A percentile compares a stretch with the other conserved stretches of the same genome.
Evolutionary conservation across 2,113 vertebrate genomes (phyloP).

Genomic region (Baryphthengus martii): DNA sequence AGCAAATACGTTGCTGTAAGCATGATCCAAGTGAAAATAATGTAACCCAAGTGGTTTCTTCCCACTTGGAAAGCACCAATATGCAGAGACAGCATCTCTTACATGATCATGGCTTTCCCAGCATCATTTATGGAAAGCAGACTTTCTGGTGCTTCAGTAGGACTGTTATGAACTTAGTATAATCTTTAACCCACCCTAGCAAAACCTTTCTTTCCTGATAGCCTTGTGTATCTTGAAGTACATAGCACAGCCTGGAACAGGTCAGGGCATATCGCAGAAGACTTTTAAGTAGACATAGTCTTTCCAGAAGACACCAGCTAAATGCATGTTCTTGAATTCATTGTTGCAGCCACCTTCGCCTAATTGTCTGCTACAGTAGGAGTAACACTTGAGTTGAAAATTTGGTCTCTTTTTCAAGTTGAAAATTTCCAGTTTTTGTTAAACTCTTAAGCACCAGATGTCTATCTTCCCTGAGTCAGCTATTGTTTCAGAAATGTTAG

Average conservation of each 20-base stretch:
- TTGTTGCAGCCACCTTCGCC: not conserved
- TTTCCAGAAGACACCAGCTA: not conserved
- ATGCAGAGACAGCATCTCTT: not conserved
- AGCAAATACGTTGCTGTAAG: not conserved
- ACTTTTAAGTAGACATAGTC: not conserved
- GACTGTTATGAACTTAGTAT: not conserved
- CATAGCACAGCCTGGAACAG: not conserved
- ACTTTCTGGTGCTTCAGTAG: not conserved
- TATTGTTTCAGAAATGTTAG: not conserved
- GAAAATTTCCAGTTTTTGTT: not conserved
- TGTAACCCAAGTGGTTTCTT: not conserved
- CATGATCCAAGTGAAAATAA: not conserved
- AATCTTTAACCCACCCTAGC: not conserved
- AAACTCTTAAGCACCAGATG: not conserved
- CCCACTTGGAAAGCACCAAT: not conserved
- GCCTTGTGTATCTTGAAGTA: not conserved
- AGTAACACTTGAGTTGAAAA: not conserved
- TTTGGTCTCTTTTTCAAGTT: not conserved
- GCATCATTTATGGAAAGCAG: not conserved
- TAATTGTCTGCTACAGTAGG: not conserved
- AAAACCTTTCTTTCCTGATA: not conserved
- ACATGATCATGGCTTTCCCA: not conserved
- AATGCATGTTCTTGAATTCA: not conserved
- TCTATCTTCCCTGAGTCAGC: not conserved
- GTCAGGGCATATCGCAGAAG: rapidly evolving